These are phyloP conservation scores for Xiphophorus birchmanni DNA, from an alignment of 2,797 vertebrate genomes.

Conservation along the genomic window DNA sequence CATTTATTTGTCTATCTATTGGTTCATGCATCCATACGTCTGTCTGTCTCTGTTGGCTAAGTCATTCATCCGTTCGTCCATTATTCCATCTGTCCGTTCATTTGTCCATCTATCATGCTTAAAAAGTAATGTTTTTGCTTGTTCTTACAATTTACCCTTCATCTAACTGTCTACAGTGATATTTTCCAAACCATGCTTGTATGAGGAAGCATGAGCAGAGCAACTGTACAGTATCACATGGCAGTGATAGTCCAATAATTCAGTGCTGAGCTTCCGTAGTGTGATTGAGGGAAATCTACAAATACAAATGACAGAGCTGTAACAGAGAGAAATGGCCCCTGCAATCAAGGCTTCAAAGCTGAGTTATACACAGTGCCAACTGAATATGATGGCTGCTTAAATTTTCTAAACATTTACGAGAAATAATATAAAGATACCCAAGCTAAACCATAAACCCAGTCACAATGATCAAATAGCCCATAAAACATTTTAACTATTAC, in stretches of 20 bases:
- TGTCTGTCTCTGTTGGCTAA: too few species aligned
- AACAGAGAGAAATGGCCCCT: not conserved
- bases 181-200: not conserved
- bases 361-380: not conserved
- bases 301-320: not conserved
- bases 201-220: not conserved
- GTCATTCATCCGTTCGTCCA: too few species aligned
- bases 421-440: slow-evolving; percentile 2
- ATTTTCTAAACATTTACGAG: slow-evolving; percentile 2
- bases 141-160: not conserved
- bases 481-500: slow-evolving; percentile 14
- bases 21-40: too few species aligned
- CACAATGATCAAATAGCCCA: slow-evolving; percentile 6
- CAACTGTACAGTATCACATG: not conserved
- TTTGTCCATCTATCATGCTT: not conserved
- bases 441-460: slow-evolving; percentile 15
- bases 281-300: not conserved
- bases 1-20: too few species aligned
- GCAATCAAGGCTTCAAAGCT: not conserved
- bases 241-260: not conserved
- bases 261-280: not conserved
- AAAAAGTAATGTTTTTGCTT: not conserved
- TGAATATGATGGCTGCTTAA: not conserved
- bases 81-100: not conserved
- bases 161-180: not conserved